phyloP scores from a whole-genome alignment of 2,888 invertebrate species.

The Parascotia fuliginaria region DNA sequence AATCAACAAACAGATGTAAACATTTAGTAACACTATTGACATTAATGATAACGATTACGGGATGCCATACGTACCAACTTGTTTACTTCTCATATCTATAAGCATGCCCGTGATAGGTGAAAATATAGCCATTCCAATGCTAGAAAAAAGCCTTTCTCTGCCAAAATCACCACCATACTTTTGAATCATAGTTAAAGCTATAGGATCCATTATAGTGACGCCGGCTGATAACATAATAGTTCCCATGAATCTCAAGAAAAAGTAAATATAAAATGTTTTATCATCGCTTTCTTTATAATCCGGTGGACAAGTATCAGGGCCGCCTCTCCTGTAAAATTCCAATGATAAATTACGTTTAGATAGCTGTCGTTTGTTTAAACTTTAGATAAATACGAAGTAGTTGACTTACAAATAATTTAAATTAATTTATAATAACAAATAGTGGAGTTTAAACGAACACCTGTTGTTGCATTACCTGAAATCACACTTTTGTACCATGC shows the following conservation, averaged over 20 bases:
- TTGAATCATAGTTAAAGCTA: constrained; percentile 94
- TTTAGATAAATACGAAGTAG: constrained; percentile 55
- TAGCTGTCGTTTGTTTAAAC: constrained; percentile 52
- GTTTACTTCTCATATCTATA: constrained; percentile 89
- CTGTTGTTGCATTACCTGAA: constrained; percentile 80
- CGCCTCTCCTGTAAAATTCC: constrained; percentile 87
- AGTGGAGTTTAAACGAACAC: constrained; percentile 33
- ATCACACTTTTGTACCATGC: constrained; percentile 91
- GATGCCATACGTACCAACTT: constrained; percentile 78
- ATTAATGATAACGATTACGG: constrained; percentile 73
- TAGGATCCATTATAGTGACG: constrained; percentile 95
- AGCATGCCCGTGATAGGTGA: constrained; percentile 92
- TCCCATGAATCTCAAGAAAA: constrained; percentile 91
- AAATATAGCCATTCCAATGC: constrained; percentile 93
- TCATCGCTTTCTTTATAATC: constrained; percentile 92
- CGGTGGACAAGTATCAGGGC: constrained; percentile 92
- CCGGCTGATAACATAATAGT: constrained; percentile 93
- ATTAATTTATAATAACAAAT: constrained; percentile 49
- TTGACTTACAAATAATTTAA: constrained; percentile 52
- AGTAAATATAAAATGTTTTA: constrained; percentile 93
- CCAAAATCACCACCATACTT: constrained; percentile 94
- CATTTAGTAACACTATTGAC: constrained; percentile 69
- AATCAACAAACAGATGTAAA: constrained; percentile 69
- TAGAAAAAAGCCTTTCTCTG: constrained; percentile 91
- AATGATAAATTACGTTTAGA: constrained; percentile 58